Base-by-base conservation (phyloP, 2,797 vertebrate species). In the Tenualosa thibaudeaui region DNA sequence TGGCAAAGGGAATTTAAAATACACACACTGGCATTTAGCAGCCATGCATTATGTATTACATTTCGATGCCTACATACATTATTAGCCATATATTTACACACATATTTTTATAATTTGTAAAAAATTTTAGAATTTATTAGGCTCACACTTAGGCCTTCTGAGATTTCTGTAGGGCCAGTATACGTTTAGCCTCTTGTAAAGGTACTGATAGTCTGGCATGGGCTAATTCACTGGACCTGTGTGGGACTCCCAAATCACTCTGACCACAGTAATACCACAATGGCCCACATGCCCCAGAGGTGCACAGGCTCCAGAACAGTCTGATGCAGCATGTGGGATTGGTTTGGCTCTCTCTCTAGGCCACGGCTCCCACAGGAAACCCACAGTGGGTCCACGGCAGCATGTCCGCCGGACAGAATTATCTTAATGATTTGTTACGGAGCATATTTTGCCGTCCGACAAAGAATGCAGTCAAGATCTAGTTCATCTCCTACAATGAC, bases 241-340 rank as follows among this genome's bases (percentile, higher is more conserved):
- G 71, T 78, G 71, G 71, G 40, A 78, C 8, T 19, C 12, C 19
- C 71, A 78, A 43, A 78, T 46, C 40, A 78, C 46, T 43, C 40
- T 78, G 37, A 78, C 71, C 71, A 78, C 71, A 78, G 40, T 43
- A 78, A 19, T 78, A 78, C 71, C 71, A 78, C 71, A 78, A 78
- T 46, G 40, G 71, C 19, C 5, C 40, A 46, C 37, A 78, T 22
- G 40, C 71, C 71, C 46, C 19, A 78, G 71, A 78, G 71, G 37
- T 78, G 71, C 40, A 22, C 71, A 46, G 71, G 17, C 22, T 19
- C 19, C 71, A 46, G 40, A 78, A 1, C 15, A 19, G 37, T 9
- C 71, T 22, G 37, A 78, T 46, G 37, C 71, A 78, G 71, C 71
- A 78, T 46, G 71, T 78, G 71, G 71, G 40, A n/a, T 22, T 46